phyloP scores from a whole-genome alignment of 2,888 invertebrate species.

The Cryptus armator region DNA sequence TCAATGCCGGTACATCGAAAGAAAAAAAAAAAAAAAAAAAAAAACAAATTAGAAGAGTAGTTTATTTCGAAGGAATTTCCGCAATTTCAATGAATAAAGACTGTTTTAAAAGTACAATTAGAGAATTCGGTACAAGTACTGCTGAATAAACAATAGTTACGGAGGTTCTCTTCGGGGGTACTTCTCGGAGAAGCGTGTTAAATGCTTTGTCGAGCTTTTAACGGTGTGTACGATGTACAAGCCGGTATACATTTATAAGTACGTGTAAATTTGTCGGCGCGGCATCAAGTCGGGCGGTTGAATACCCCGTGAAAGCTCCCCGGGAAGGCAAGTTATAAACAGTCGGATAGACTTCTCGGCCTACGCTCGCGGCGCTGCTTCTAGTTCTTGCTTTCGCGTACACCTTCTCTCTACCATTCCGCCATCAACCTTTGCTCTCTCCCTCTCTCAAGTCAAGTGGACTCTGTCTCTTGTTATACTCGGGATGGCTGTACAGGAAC shows the following conservation, averaged over 20 bases:
- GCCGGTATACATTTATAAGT: slow-evolving; percentile 19
- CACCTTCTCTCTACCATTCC: slow-evolving; percentile 52
- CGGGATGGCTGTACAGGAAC: slow-evolving; percentile 3
- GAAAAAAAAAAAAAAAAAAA: background rate
- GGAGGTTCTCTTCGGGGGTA: background rate
- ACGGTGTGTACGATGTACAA: background rate
- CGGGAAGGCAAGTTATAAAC: slow-evolving; percentile 59
- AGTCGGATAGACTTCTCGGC: slow-evolving; percentile 60
- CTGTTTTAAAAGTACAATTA: background rate
- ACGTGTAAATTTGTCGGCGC: slow-evolving; percentile 34
- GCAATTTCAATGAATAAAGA: background rate
- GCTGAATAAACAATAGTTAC: background rate
- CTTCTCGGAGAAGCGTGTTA: background rate
- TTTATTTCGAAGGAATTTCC: background rate
- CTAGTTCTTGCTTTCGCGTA: slow-evolving; percentile 62
- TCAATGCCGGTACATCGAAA: background rate
- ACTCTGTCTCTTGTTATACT: slow-evolving; percentile 52
- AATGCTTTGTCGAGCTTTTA: slow-evolving; percentile 18
- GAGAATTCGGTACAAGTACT: background rate
- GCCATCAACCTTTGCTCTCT: slow-evolving; percentile 54
- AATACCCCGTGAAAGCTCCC: background rate
- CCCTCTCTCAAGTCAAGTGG: slow-evolving; percentile 60
- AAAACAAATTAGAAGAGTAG: background rate
- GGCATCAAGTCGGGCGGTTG: background rate
- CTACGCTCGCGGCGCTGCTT: slow-evolving; percentile 56